phyloP scores from a whole-genome alignment of 1,140 invertebrate genomes.

The Bombus difficillimus region DNA sequence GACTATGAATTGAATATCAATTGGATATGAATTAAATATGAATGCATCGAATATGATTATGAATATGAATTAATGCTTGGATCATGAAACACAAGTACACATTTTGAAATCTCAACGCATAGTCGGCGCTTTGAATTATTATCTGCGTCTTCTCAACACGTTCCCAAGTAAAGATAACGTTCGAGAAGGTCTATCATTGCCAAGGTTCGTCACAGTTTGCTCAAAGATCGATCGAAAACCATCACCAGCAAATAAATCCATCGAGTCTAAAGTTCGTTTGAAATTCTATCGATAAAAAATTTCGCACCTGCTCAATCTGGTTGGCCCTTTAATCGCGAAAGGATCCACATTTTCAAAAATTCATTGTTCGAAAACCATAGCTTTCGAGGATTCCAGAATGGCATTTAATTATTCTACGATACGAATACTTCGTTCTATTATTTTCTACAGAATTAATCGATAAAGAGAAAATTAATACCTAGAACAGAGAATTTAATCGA shows the following conservation, averaged over 20 bases:
- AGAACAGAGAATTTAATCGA: no score
- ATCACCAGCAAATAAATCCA: not conserved
- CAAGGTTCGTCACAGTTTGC: not conserved
- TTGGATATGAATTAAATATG: no score
- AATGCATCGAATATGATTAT: not conserved
- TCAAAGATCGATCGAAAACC: not conserved
- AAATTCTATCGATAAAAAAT: not conserved
- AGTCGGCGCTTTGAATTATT: not conserved
- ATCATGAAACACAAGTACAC: not conserved
- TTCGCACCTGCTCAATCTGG: accelerated
- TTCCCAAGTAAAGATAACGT: not conserved
- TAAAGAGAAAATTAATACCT: no score
- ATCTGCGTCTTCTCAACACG: not conserved
- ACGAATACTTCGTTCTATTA: no score
- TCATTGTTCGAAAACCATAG: not conserved
- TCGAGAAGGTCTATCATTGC: not conserved
- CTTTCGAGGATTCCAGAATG: no score
- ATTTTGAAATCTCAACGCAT: not conserved
- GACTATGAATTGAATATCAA: no score
- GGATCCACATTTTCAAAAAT: not conserved
- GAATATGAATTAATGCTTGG: not conserved
- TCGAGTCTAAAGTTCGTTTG: not conserved
- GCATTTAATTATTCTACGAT: no score
- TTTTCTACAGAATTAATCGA: no score
- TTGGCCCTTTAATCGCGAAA: not conserved